phyloP scores from a whole-genome alignment of 2,888 invertebrate species.

The Dryadula phaetusa region DNA sequence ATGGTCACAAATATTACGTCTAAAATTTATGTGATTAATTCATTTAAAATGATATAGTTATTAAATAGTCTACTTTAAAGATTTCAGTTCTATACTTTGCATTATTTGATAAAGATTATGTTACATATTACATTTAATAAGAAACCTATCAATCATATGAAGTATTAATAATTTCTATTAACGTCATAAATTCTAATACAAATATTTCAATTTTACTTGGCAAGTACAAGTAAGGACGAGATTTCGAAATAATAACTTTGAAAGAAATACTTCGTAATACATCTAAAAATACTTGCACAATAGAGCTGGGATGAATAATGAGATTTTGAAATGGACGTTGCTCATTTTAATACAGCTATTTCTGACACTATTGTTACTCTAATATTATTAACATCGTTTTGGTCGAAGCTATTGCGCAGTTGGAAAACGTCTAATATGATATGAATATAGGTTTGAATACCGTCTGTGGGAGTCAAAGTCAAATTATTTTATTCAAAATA shows the following conservation, averaged over 20 bases:
- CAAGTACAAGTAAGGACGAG: constrained; percentile 9
- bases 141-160: neutral
- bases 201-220: constrained; percentile 1
- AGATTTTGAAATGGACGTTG: constrained; percentile 10
- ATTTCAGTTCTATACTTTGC: too few species aligned
- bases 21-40: too few species aligned
- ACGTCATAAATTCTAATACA: constrained; percentile 1
- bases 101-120: too few species aligned
- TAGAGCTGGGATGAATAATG: constrained; percentile 9
- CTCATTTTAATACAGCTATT: constrained; percentile 16
- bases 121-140: too few species aligned
- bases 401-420: neutral
- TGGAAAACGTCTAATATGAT: neutral
- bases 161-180: neutral
- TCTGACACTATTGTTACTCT: constrained; percentile 10
- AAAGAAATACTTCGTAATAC: constrained; percentile 18
- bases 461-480: too few species aligned
- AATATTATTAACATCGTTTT: neutral
- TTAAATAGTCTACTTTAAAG: too few species aligned
- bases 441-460: neutral
- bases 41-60: too few species aligned
- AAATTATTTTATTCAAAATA: too few species aligned
- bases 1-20: too few species aligned
- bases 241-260: constrained; percentile 11
- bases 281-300: constrained; percentile 28